Percentiles rank a stretch among this genome's conserved stretches.
These are phyloP conservation scores for Cuculus canorus DNA, from an alignment of 2,797 vertebrate species.

Conservation along the genomic window DNA sequence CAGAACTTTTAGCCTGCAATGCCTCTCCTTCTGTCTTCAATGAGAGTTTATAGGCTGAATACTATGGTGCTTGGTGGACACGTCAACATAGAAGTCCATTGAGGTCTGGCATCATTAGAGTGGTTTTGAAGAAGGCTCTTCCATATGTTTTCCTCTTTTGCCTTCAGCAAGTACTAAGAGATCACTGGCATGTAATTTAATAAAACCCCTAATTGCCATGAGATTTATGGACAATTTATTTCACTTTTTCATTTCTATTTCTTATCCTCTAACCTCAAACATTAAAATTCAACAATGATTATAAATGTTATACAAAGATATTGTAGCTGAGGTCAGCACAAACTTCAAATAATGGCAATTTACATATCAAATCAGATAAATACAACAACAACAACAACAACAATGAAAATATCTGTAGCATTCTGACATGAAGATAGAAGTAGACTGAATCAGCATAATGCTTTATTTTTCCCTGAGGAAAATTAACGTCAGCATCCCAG, in stretches of 20 bases:
- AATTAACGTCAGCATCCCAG: not conserved
- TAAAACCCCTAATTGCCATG: not conserved
- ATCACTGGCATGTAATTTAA: not conserved
- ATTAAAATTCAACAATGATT: not conserved
- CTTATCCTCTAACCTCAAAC: not conserved
- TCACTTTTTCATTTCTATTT: not conserved
- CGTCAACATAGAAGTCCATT: not conserved
- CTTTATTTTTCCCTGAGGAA: not conserved
- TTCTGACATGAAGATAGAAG: not conserved
- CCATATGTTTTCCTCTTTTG: not conserved
- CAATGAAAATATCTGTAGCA: not conserved
- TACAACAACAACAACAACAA: not conserved
- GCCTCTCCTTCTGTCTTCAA: not conserved
- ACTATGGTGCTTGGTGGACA: not conserved
- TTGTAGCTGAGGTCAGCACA: not conserved
- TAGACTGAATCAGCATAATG: not conserved
- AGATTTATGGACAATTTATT: not conserved
- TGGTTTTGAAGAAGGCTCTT: not conserved
- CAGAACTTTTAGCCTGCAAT: not conserved
- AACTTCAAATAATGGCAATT: not conserved
- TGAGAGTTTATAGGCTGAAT: not conserved
- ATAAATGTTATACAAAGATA: not conserved
- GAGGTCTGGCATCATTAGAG: not conserved
- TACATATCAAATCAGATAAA: not conserved
- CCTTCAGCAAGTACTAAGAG: not conserved